Percentiles rank a stretch among this genome's conserved stretches.
Evolutionary conservation across 2,113 vertebrate genomes (phyloP).

Genomic region (Condylura cristata): DNA sequence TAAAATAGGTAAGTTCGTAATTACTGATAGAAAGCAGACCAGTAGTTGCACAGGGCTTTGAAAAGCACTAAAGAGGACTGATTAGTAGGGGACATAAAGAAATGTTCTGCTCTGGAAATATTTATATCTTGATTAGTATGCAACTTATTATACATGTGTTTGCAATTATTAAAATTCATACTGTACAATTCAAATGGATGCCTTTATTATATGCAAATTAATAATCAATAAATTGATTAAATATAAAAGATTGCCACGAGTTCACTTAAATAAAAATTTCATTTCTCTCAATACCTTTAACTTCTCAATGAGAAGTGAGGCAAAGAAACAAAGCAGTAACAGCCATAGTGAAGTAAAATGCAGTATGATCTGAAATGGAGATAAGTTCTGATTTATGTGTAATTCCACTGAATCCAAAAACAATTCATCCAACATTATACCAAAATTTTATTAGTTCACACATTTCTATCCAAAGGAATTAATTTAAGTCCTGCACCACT

Average conservation of each 20-base stretch:
- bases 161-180: neutral
- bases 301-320: neutral
- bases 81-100: neutral
- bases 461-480: neutral
- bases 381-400: slow-evolving; percentile 32
- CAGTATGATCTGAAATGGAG: slow-evolving; percentile 21
- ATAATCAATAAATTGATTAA: neutral
- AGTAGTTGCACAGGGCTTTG: neutral
- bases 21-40: neutral
- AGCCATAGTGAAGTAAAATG: neutral
- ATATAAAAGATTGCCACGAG: neutral
- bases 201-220: neutral
- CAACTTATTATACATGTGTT: neutral
- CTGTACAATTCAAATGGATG: neutral
- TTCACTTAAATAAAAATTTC: neutral
- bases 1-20: neutral
- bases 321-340: neutral
- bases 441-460: neutral
- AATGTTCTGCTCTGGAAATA: neutral
- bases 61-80: neutral
- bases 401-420: neutral
- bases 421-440: neutral
- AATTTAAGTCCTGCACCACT: neutral
- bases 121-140: neutral
- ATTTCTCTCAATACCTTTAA: neutral